Base-by-base conservation (phyloP, 2,888 invertebrate genomes). In the Drosophila bunnanda region DNA sequence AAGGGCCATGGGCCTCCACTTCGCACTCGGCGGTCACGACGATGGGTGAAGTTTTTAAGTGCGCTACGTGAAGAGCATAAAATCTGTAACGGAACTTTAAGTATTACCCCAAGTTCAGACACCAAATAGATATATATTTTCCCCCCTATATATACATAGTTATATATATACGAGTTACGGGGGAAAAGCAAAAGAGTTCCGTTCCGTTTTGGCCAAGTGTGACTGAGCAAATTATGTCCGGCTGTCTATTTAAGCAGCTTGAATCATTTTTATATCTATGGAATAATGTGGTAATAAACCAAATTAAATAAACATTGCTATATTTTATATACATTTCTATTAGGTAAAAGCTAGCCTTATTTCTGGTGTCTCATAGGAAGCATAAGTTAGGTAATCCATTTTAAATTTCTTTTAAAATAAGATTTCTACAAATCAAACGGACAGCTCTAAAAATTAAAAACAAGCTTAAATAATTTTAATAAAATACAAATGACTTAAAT, bases 11-110 rank as follows among this genome's bases (percentile, higher is more conserved):
- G 25, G 44, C 30, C 32, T 52, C n/a, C 32, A 13, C 43, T 57
- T 38, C 44, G 59, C 64, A 64, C 32, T 41, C 57, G 57, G 60
- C 79, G 58, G 66, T 61, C 77, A 65, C 67, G 70, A 68, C 59
- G 34, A 62, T 66, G 68, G 43, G 44, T 32, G 54, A 75, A 62
- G 41, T 53, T 66, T 53, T 68, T 71, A 41, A 66, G 60, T 77
- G 70, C 70, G 54, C 74, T 72, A 60, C 72, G 64, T 74, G 71
- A 79, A 75, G 56, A 15, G 54, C 72, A 72, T 73, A 65, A 72
- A 72, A 73, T 73, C 48, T 17, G 32, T 53, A 41, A 73, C 55
- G 71, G 64, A 64, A 73, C 57, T 46, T 53, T 57, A 61, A 71
- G 48, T 50, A 55, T 44, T 61, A 17, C 43, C 32, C 32, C 38